Evolutionary conservation across 2,113 vertebrate genomes (phyloP).

Genomic region (Pseudopodoces humilis): DNA sequence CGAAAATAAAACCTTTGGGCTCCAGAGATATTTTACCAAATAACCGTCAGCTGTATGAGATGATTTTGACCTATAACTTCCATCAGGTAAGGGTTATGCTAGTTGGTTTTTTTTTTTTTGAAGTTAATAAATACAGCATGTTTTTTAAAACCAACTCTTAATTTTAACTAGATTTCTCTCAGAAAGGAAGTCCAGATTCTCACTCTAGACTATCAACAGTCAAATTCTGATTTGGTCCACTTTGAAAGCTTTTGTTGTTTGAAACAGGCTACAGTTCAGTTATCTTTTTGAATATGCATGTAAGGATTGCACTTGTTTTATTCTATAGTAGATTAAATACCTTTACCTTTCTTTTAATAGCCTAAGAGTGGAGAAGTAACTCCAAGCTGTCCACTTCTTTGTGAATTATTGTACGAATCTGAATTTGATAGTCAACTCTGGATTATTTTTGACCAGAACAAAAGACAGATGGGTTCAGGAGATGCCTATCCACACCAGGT

Average conservation of each 20-base stretch:
- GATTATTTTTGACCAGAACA: constrained; percentile 98
- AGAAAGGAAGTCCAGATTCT: background rate
- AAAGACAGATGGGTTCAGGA: constrained; percentile 93
- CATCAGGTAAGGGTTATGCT: constrained; percentile 83
- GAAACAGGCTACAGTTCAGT: background rate
- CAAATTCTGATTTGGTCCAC: background rate
- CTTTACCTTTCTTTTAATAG: constrained; percentile 68
- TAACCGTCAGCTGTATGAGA: constrained; percentile 95
- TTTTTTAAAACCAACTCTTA: background rate
- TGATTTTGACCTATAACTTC: constrained; percentile 92
- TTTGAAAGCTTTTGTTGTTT: background rate
- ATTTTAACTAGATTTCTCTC: background rate
- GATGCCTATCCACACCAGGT: constrained; percentile 99
- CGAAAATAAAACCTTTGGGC: constrained; percentile 93
- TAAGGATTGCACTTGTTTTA: background rate
- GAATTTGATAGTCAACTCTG: constrained; percentile 98
- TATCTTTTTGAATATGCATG: background rate
- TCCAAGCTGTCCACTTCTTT: constrained; percentile 93
- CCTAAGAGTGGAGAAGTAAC: constrained; percentile 97
- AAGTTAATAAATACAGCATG: background rate
- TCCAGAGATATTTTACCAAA: constrained; percentile 91
- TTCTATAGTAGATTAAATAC: background rate
- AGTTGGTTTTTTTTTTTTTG: background rate
- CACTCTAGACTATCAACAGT: background rate
- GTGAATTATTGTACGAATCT: constrained; percentile 94